Evolutionary conservation across 2,113 vertebrate genomes (phyloP), one percentile per base, ranked within the genome.

Genomic region (Colaptes auratus): DNA sequence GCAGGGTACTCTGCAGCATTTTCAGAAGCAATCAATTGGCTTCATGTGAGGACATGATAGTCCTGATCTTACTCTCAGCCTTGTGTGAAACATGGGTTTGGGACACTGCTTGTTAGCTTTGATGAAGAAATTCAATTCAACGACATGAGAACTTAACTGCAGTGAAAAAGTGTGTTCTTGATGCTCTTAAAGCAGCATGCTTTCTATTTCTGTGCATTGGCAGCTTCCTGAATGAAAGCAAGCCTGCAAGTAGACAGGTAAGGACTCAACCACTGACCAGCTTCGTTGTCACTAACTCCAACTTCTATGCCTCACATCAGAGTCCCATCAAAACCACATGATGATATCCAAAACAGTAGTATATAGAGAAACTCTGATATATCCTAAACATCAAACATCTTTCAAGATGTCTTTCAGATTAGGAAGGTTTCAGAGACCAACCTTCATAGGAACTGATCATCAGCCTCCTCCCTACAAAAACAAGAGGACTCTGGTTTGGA

Each of bases 11-110:
- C 48, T 15, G 24, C 12, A 61, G 33, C 56, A 72, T 86, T 77
- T 93, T 88, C 46, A 80, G 46, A 89, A 85, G 64, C 12, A 85
- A 77, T 16, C 23, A 30, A 15, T 10, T 52, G 42, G 17, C 11
- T 86, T 80, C 56, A 63, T 1, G 5, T 5, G 8, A 71, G 24
- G 53, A 50, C 3, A 8, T 95, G 33, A 53, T 35, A 55, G 25
- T 90, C 44, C 23, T 65, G 46, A 64, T 35, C 56, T 89, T 46
- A 71, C 9, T 55, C 23, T 59, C 63, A 80, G 42, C 16, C 23
- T 50, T 1, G 0, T 4, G 7, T 24, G 31, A 9, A 64, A 19
- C 72, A 72, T 0, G 0, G 13, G 15, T 53, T 31, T 33, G 48
- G 46, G 24, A 86, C 46, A 28, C 18, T 63, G 52, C 33, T 89